These are phyloP conservation scores for Sisor rabdophorus DNA, from an alignment of 2,113 vertebrate genomes.

Conservation along the genomic window DNA sequence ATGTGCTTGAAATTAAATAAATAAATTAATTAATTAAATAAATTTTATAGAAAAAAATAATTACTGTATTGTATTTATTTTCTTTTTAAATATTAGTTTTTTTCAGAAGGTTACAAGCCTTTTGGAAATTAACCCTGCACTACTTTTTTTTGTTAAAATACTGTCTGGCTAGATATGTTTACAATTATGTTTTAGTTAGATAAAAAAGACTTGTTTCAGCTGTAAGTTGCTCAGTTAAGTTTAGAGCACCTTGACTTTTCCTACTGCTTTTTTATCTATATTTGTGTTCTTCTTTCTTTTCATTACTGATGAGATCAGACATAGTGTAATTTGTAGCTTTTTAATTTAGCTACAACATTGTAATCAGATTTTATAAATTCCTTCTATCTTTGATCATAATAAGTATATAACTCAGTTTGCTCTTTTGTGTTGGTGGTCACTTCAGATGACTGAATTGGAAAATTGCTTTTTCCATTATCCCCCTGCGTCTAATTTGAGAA, in stretches of 20 bases:
- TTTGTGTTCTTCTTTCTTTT: not conserved
- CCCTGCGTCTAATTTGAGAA: not conserved
- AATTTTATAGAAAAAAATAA: no score
- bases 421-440: slow-evolving; percentile 13
- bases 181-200: not conserved
- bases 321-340: not conserved
- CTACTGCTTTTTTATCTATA: slow-evolving; percentile 1
- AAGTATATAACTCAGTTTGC: not conserved
- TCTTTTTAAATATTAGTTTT: not conserved
- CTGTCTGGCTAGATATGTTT: not conserved
- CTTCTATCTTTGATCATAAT: not conserved
- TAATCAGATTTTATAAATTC: not conserved
- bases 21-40: no score
- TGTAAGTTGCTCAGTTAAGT: not conserved
- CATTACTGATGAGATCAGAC: not conserved
- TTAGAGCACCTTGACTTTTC: not conserved
- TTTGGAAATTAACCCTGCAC: no score
- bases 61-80: not conserved
- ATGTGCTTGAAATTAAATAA: slow-evolving; percentile 14
- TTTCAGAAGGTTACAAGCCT: not conserved
- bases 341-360: not conserved
- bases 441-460: slow-evolving; percentile 25
- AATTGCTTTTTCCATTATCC: slow-evolving; percentile 22
- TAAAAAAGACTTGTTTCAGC: not conserved
- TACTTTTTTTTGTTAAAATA: no score